phyloP scores from a whole-genome alignment of 2,113 vertebrate genomes.

The Progne subis region DNA sequence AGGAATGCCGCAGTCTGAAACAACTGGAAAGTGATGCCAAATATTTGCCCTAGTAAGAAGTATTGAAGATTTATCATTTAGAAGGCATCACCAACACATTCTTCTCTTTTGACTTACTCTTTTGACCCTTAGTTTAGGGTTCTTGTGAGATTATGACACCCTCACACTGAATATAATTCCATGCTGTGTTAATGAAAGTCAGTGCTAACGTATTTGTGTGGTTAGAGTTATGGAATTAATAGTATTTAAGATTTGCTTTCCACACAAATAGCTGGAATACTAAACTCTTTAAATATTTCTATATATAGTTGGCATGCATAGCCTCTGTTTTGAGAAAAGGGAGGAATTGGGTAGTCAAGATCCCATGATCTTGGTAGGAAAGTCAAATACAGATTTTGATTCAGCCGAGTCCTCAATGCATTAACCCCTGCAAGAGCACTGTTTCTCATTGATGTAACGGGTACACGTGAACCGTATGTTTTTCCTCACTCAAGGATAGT shows the following conservation, averaged over 20 bases:
- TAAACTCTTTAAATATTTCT: background rate
- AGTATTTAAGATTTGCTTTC: background rate
- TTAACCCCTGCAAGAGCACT: background rate
- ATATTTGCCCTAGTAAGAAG: background rate
- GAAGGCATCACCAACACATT: background rate
- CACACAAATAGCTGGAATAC: background rate
- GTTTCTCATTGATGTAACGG: background rate
- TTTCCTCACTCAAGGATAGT: background rate
- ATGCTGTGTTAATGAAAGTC: background rate
- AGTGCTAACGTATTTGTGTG: background rate
- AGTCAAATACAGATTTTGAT: background rate
- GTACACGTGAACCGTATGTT: accelerated
- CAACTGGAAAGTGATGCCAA: background rate
- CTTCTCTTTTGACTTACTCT: background rate
- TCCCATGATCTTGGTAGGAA: background rate
- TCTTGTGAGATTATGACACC: background rate
- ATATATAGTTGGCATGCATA: background rate
- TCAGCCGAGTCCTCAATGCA: background rate
- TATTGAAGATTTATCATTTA: background rate
- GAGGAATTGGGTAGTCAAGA: background rate
- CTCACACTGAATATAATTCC: background rate
- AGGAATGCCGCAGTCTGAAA: background rate
- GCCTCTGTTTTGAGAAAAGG: background rate
- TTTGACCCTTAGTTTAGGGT: background rate
- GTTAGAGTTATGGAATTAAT: background rate